Conservation (phyloP, 2,888 invertebrate species). For the Drosophila longiperda region DNA sequence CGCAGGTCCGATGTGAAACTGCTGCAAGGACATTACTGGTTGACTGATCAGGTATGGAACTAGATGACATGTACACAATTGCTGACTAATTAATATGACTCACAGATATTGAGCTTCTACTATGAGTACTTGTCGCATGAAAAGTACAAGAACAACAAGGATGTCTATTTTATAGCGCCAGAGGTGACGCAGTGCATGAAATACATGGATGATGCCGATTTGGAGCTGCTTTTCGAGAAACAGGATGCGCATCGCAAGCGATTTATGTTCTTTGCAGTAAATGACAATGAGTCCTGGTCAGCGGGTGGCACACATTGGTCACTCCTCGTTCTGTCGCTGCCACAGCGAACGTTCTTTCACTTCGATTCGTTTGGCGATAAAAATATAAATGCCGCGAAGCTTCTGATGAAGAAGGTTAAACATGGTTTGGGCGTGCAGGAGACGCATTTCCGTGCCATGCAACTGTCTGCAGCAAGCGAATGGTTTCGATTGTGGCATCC, state of each 20-base stretch:
- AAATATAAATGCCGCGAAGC: constrained; percentile 89
- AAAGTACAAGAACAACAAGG: constrained; percentile 87
- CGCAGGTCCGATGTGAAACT: constrained; percentile 92
- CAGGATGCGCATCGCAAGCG: constrained; percentile 88
- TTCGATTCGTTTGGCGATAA: constrained; percentile 90
- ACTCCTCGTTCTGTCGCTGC: constrained; percentile 91
- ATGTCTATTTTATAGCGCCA: constrained; percentile 92
- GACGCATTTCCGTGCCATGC: constrained; percentile 86
- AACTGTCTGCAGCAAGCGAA: constrained; percentile 92
- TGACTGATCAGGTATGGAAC: constrained; percentile 90
- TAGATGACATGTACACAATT: not conserved
- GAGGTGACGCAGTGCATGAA: constrained; percentile 93
- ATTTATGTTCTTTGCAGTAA: constrained; percentile 94
- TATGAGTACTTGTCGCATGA: constrained; percentile 94
- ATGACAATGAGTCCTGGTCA: constrained; percentile 90
- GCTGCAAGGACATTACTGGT: constrained; percentile 92
- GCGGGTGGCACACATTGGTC: constrained; percentile 97
- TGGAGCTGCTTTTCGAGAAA: constrained; percentile 90
- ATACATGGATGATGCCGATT: constrained; percentile 90
- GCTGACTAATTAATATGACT: not conserved
- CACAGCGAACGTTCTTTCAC: constrained; percentile 91
- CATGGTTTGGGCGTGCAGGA: constrained; percentile 81
- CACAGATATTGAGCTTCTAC: constrained; percentile 91
- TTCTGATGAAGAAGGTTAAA: constrained; percentile 87
- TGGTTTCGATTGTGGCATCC: constrained; percentile 96